Evolutionary conservation across 2,888 invertebrate species (phyloP).

Genomic region (Hirtodrosophila trivittata): DNA sequence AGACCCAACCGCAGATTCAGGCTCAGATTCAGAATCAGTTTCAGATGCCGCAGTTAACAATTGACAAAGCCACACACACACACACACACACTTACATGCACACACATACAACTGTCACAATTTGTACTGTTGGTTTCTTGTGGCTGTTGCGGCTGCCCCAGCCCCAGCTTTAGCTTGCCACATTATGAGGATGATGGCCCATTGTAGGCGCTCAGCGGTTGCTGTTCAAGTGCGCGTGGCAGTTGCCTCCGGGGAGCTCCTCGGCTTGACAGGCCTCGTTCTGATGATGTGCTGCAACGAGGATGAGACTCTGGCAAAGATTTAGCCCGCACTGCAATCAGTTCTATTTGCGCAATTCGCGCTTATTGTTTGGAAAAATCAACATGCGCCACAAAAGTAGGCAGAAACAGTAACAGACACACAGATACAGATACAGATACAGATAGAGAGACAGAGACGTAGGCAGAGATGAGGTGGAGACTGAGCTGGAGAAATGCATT

Average conservation of each 20-base stretch:
- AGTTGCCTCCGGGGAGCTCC: constrained; percentile 72
- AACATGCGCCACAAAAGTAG: constrained; percentile 42
- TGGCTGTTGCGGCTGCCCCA: constrained; percentile 10
- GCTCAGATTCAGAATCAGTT: constrained; percentile 35
- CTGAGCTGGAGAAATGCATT: constrained; percentile 61
- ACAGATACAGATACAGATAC: background rate
- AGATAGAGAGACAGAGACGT: background rate
- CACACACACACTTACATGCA: constrained; percentile 11
- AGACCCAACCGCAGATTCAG: constrained; percentile 16
- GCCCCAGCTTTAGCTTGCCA: no score
- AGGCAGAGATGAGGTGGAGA: constrained; percentile 4
- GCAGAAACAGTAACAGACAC: constrained; percentile 2
- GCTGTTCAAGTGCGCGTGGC: constrained; percentile 69
- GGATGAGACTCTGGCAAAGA: constrained; percentile 39
- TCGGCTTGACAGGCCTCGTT: constrained; percentile 48
- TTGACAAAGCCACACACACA: constrained; percentile 37
- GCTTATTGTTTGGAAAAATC: constrained; percentile 80
- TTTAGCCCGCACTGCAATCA: constrained; percentile 39
- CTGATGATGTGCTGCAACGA: constrained; percentile 10
- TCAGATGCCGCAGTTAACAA: constrained; percentile 8
- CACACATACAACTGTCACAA: constrained; percentile 28
- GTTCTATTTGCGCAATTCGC: constrained; percentile 74
- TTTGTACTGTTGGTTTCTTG: constrained; percentile 53
- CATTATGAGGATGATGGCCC: constrained; percentile 38
- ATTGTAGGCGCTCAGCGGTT: constrained; percentile 43